Base-by-base conservation (phyloP, 2,797 vertebrate species). In the Malurus leucopterus region DNA sequence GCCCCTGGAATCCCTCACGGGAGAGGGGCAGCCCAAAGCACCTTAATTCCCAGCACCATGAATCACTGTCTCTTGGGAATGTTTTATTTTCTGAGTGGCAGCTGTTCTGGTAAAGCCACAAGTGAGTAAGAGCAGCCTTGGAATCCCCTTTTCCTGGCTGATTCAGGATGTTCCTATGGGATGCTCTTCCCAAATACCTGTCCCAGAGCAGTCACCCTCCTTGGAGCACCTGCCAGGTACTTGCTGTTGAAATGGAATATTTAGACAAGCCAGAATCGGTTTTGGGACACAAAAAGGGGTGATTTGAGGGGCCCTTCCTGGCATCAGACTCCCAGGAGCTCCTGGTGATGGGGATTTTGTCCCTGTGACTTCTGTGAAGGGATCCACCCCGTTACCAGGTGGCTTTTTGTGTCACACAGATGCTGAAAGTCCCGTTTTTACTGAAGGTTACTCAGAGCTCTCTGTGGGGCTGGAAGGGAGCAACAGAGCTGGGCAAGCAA, bases 11-110 rank as follows among this genome's bases (percentile, higher is more conserved):
- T 57, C 43, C 81, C 77, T 19, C 3, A 1, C 0, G 2, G 34
- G 41, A 47, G 14, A 49, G 40, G 30, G 27, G 43, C 41, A 65
- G 54, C 65, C 5, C 0, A n/a, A 18, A 55, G 51, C 51, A 30
- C 9, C 38, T 40, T 55, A 69, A 57, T 46, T 73, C 47, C 82
- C 55, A 68, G 34, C 59, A 21, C 15, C 0, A 1, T 88, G 91
- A 94, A 62, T 92, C 86, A 91, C n/a, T 24, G 51, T 18, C 88
- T 34, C 13, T 77, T 43, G 40, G 46, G 43, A 65, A 41, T 43
- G 47, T 21, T 83, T 84, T 43, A 19, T 89, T 91, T 93, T 62
- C 82, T 19, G 0, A 57, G 67, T 14, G 0, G 32, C 20, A 3
- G 26, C 41, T 2, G 0, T 89, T 87, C 89, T 17, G 1, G 86